These are phyloP conservation scores for Triplophysa bombifrons DNA, from an alignment of 2,797 vertebrate genomes.

Conservation along the genomic window DNA sequence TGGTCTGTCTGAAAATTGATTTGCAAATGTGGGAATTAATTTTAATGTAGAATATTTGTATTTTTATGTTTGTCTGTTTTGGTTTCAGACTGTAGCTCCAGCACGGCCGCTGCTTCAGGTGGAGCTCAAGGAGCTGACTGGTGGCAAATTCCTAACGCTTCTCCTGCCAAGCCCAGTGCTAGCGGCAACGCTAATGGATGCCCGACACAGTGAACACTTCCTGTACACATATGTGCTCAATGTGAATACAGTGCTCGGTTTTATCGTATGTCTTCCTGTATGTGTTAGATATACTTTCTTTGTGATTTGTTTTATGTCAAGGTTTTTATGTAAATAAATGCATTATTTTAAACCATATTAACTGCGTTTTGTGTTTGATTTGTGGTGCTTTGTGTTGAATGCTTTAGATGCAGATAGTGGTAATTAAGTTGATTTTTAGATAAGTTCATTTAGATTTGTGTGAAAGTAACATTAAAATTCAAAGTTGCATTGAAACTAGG, in stretches of 20 bases:
- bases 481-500: no score
- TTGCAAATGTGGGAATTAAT: no score
- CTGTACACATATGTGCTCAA: not conserved
- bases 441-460: no score
- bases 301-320: not conserved
- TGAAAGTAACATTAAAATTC: no score
- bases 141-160: constrained; percentile 39
- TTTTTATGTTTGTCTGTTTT: not conserved
- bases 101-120: not conserved
- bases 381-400: not conserved
- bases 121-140: constrained; percentile 11
- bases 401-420: no score
- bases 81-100: constrained; percentile 21
- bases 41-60: no score
- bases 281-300: not conserved
- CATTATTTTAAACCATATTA: not conserved
- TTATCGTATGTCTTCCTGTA: not conserved
- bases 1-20: no score
- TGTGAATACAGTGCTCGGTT: not conserved
- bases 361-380: no score
- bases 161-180: not conserved
- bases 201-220: constrained; percentile 47
- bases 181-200: constrained; percentile 40
- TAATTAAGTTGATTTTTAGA: no score
- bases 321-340: constrained; percentile 23